Percentiles rank a stretch among this genome's conserved stretches.
Conservation (phyloP, 1,140 invertebrate genomes). For the Augochlora pura region DNA sequence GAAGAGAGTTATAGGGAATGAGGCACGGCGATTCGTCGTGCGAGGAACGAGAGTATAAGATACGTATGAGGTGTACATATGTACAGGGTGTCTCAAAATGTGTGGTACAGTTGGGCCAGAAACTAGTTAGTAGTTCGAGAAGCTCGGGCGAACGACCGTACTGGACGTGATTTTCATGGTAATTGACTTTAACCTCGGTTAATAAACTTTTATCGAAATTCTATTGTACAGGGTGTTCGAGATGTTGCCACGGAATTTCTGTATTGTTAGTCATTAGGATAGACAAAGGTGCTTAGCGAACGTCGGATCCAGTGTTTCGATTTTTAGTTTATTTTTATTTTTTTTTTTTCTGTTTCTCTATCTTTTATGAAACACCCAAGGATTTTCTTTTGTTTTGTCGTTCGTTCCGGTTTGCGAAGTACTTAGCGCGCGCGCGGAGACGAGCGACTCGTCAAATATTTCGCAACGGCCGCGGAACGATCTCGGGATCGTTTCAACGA, state of each 20-base stretch:
- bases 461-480: too few relatives aligned
- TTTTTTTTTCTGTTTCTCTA: too few relatives aligned
- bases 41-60: not conserved
- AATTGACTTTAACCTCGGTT: not conserved
- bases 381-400: not conserved
- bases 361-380: not conserved
- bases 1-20: not conserved
- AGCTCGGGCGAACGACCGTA: not conserved
- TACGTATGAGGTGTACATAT: conserved; percentile 4
- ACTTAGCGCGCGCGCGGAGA: too few relatives aligned
- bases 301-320: not conserved
- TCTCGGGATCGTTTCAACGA: too few relatives aligned
- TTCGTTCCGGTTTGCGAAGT: not conserved
- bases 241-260: not conserved
- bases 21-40: conserved; percentile 5
- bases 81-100: conserved; percentile 5
- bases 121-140: not conserved
- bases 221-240: not conserved
- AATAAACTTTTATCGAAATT: not conserved
- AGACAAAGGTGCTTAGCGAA: not conserved
- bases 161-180: not conserved
- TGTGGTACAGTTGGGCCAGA: not conserved
- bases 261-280: not conserved
- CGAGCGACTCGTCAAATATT: not conserved
- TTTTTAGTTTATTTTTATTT: not conserved